Evolutionary conservation across 1,140 invertebrate species (phyloP).

Genomic region (Scaptomyza montana): DNA sequence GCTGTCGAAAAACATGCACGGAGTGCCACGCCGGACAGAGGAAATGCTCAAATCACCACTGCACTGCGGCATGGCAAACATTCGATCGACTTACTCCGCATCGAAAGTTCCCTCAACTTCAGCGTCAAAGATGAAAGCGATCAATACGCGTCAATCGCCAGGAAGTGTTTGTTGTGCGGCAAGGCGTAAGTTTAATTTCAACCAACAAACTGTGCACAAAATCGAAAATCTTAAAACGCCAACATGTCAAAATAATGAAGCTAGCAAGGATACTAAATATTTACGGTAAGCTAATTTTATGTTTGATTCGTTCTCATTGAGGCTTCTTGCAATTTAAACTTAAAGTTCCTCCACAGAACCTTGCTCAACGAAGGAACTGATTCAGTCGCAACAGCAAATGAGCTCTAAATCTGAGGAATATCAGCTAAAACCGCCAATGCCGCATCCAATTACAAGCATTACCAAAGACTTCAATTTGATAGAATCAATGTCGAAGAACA

Average conservation of each 20-base stretch:
- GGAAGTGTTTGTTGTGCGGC: no score
- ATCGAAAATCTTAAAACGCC: neutral
- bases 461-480: neutral
- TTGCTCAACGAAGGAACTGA: no score
- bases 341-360: neutral
- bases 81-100: neutral
- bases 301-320: no score
- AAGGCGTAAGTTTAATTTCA: no score
- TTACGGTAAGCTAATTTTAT: no score
- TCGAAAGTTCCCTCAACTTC: neutral
- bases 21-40: conserved; percentile 9
- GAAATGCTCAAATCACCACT: conserved; percentile 25
- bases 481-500: neutral
- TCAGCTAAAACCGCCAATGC: neutral
- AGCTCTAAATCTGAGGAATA: neutral
- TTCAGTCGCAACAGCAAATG: no score
- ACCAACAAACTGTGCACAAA: neutral
- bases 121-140: neutral
- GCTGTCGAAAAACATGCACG: neutral
- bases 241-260: neutral
- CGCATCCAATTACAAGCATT: neutral
- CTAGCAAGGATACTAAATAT: no score
- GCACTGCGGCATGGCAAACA: neutral
- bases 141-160: neutral
- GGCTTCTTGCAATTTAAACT: no score